Conservation (phyloP, 2,113 vertebrate species). For the Rhynchomys soricoides region DNA sequence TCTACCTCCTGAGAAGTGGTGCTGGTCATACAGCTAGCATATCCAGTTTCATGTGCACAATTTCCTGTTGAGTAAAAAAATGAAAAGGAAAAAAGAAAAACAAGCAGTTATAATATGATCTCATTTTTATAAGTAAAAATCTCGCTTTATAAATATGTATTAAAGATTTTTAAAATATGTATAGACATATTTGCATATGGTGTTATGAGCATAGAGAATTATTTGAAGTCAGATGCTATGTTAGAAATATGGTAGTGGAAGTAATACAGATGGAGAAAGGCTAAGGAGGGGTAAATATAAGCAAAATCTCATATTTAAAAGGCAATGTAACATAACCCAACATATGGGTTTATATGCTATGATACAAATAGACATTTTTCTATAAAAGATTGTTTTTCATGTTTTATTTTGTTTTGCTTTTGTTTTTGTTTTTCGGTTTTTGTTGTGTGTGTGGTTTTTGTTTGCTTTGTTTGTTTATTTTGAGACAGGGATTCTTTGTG, state of each 20-base stretch:
- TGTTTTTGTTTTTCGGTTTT: too few species aligned
- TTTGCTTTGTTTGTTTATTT: too few species aligned
- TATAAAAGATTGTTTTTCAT: background rate
- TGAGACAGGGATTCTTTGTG: background rate
- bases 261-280: background rate
- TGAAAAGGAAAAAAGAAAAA: conserved; percentile 18
- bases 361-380: conserved; percentile 5
- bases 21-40: background rate
- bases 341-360: background rate
- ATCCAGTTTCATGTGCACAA: background rate
- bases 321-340: background rate
- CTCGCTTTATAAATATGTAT: background rate
- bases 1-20: background rate
- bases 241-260: background rate
- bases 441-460: too few species aligned
- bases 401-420: too few species aligned
- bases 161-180: background rate
- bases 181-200: background rate
- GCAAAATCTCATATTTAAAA: conserved; percentile 20
- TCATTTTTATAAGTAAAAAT: background rate
- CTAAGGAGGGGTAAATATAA: background rate
- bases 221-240: background rate
- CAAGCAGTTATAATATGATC: background rate
- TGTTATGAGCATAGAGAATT: conserved; percentile 13
- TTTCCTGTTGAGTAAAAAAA: conserved; percentile 16